phyloP scores from a whole-genome alignment of 2,113 vertebrate species.

The Syrmaticus mikado region DNA sequence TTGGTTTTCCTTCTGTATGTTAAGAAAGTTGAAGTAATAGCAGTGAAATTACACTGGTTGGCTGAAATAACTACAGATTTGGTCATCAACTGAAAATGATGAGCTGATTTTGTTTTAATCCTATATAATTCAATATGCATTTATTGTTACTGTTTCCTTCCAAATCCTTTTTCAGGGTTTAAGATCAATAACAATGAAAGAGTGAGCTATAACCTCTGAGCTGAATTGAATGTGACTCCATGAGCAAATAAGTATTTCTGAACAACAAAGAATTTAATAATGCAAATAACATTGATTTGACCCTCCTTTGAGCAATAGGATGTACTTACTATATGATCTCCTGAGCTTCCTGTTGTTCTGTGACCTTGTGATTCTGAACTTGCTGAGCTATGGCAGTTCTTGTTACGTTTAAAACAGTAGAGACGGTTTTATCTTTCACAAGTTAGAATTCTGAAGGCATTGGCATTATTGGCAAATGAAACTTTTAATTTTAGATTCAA shows the following conservation, averaged over 20 bases:
- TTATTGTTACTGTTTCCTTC: conserved; percentile 1
- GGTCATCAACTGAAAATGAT: not conserved
- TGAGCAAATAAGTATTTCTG: not conserved
- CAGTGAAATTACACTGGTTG: not conserved
- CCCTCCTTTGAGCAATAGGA: not conserved
- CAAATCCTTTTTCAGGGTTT: conserved; percentile 53
- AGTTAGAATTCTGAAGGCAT: not conserved
- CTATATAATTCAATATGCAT: conserved; percentile 10
- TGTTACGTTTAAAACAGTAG: not conserved
- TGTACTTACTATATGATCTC: not conserved
- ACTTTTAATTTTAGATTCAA: not conserved
- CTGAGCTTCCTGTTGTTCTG: not conserved
- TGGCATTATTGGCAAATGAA: not conserved
- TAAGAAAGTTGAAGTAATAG: not conserved
- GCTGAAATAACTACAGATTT: not conserved
- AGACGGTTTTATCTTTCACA: not conserved
- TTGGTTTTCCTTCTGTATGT: not conserved
- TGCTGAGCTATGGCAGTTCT: not conserved
- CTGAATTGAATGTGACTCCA: not conserved
- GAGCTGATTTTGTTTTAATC: conserved; percentile 63
- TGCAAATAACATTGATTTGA: not conserved
- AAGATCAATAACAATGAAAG: conserved; percentile 24
- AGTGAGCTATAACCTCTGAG: not conserved
- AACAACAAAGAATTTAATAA: not conserved
- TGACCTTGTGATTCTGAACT: not conserved